A percentile compares a stretch with the other conserved stretches of the same genome.
Evolutionary conservation across 2,888 invertebrate genomes (phyloP).

Genomic region (Hirtodrosophila alboralis): DNA sequence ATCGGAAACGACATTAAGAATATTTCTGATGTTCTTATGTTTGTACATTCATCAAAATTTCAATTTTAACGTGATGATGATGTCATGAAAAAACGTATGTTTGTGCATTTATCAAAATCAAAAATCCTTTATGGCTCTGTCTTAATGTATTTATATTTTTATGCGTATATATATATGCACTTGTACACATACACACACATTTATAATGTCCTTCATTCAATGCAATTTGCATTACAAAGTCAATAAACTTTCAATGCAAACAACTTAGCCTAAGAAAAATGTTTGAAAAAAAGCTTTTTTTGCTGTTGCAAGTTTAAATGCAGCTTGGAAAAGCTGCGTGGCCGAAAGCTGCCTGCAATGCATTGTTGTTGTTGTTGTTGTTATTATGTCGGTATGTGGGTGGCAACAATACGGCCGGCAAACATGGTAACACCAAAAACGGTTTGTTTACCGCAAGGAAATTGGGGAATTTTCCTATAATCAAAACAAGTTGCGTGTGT

Average conservation of each 20-base stretch:
- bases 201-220: slow-evolving; percentile 1
- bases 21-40: too few relatives aligned
- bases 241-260: slow-evolving; percentile 47
- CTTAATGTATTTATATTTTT: neutral
- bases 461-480: slow-evolving; percentile 40
- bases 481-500: slow-evolving; percentile 25
- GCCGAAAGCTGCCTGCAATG: slow-evolving; percentile 56
- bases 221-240: slow-evolving; percentile 24
- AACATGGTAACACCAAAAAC: slow-evolving; percentile 15
- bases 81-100: too few relatives aligned
- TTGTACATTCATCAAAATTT: too few relatives aligned
- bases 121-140: too few relatives aligned
- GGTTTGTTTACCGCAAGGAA: slow-evolving; percentile 41
- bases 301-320: slow-evolving; percentile 46
- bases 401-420: slow-evolving; percentile 45
- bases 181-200: neutral
- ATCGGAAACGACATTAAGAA: too few relatives aligned
- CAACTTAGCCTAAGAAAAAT: slow-evolving; percentile 14
- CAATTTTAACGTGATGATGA: too few relatives aligned
- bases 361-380: slow-evolving; percentile 19
- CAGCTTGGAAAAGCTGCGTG: slow-evolving; percentile 57
- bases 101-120: too few relatives aligned
- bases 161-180: neutral
- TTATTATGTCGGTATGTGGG: slow-evolving; percentile 11
- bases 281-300: slow-evolving; percentile 44